Percentiles rank a stretch among this genome's conserved stretches.
These are phyloP conservation scores for Papilio dardanus DNA, from an alignment of 1,140 invertebrate genomes.

Conservation along the genomic window DNA sequence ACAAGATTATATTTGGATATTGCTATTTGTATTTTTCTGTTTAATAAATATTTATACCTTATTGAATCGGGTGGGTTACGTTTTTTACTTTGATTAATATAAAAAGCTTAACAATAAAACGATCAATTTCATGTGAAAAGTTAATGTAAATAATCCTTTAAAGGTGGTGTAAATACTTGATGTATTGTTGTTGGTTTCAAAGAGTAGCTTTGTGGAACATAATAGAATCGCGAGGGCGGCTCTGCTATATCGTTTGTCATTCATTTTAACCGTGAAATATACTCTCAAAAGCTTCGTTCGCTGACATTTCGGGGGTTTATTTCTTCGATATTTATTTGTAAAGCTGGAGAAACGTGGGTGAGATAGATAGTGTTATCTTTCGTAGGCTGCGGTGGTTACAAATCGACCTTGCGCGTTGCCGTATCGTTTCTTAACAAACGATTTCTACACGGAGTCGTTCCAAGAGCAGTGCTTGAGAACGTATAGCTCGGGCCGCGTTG, in stretches of 20 bases:
- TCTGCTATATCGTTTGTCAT: conserved; percentile 18
- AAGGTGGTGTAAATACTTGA: not conserved
- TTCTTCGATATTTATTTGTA: conserved; percentile 11
- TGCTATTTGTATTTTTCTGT: no score
- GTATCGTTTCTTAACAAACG: conserved; percentile 74
- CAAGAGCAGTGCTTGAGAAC: conserved; percentile 77
- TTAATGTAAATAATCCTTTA: conserved; percentile 26
- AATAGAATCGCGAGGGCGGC: conserved; percentile 18
- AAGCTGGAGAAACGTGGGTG: not conserved
- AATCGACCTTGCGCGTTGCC: conserved; percentile 69
- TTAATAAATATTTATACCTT: no score
- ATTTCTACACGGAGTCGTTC: conserved; percentile 78
- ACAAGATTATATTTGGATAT: no score
- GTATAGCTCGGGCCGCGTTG: conserved; percentile 79
- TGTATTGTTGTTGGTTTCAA: conserved; percentile 28
- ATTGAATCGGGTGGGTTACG: no score
- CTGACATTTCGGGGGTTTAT: not conserved
- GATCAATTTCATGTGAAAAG: conserved; percentile 1
- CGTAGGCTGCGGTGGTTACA: conserved; percentile 55
- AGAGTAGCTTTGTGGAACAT: conserved; percentile 30
- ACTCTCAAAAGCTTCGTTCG: not conserved
- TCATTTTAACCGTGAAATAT: conserved; percentile 20
- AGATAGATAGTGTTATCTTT: conserved; percentile 8
- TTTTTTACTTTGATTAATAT: no score
- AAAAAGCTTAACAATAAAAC: not conserved